A percentile compares a stretch with the other conserved stretches of the same genome.
Evolutionary conservation across 2,113 vertebrate species (phyloP).

Genomic region (Cygnus buccinator): DNA sequence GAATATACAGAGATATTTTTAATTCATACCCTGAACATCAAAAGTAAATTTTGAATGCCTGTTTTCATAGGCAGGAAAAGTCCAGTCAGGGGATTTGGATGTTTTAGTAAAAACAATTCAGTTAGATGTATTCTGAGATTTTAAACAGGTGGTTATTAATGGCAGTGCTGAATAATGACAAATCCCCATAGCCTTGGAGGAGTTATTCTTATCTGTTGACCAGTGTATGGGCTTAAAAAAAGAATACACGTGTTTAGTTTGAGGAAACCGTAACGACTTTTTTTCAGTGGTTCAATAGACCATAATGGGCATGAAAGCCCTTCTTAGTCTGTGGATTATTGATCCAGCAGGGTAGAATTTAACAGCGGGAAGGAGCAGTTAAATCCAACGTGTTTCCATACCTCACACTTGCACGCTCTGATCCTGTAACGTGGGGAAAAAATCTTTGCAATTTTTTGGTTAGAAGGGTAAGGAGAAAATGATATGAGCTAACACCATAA

Average conservation of each 20-base stretch:
- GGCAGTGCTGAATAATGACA: neutral
- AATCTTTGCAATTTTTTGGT: neutral
- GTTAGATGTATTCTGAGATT: neutral
- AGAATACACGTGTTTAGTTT: neutral
- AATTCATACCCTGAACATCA: neutral
- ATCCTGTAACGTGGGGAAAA: neutral
- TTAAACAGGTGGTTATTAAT: neutral
- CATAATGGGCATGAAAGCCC: neutral
- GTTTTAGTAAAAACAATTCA: neutral
- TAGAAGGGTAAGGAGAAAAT: neutral
- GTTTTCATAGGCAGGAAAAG: neutral
- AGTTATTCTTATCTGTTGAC: neutral
- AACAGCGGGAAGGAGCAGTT: neutral
- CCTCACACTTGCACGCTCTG: neutral
- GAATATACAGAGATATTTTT: neutral
- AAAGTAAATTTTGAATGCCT: neutral
- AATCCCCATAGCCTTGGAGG: neutral
- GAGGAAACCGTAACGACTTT: neutral
- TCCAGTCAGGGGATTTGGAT: neutral
- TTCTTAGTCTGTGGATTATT: slow-evolving; percentile 17
- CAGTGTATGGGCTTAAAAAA: neutral
- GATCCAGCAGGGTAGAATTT: neutral
- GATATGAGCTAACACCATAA: neutral
- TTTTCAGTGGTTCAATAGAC: slow-evolving; percentile 27
- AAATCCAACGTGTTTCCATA: neutral